These are phyloP conservation scores for Gymnodraco acuticeps DNA, from an alignment of 2,797 vertebrate species.

Conservation along the genomic window DNA sequence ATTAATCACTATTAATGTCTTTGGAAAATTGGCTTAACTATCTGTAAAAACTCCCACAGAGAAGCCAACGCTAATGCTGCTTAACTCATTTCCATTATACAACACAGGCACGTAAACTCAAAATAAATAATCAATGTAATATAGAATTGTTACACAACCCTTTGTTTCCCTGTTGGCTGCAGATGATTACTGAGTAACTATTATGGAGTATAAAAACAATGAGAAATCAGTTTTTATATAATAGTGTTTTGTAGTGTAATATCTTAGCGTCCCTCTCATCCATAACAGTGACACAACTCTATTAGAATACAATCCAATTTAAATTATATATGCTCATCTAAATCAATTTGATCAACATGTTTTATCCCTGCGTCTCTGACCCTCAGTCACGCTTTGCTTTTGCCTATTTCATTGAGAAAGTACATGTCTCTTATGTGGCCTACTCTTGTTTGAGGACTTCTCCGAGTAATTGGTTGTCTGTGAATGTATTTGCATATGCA, in stretches of 20 bases:
- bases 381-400: slow-evolving; percentile 15
- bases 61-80: slow-evolving; percentile 58
- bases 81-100: slow-evolving; percentile 61
- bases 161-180: slow-evolving; percentile 52
- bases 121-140: slow-evolving; percentile 61
- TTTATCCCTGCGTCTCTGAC: slow-evolving; percentile 6
- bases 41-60: slow-evolving; percentile 71
- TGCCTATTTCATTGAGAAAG: slow-evolving; percentile 19
- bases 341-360: slow-evolving; percentile 14
- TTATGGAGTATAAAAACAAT: slow-evolving; percentile 27
- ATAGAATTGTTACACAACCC: slow-evolving; percentile 57
- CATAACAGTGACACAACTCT: slow-evolving; percentile 8
- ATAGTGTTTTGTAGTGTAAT: slow-evolving; percentile 3
- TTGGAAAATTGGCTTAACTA: slow-evolving; percentile 72
- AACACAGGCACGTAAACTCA: slow-evolving; percentile 52
- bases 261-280: background rate
- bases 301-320: slow-evolving; percentile 10
- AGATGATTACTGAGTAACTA: slow-evolving; percentile 51
- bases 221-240: slow-evolving; percentile 17
- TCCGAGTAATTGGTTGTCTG: slow-evolving; percentile 71
- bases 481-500: slow-evolving; percentile 74
- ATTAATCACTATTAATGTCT: slow-evolving; percentile 75
- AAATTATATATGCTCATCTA: slow-evolving; percentile 9
- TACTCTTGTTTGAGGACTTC: slow-evolving; percentile 60
- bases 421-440: slow-evolving; percentile 36